Percentiles rank a stretch among this genome's conserved stretches.
These are phyloP conservation scores for Octodon degus DNA, from an alignment of 2,113 vertebrate genomes.

Conservation along the genomic window DNA sequence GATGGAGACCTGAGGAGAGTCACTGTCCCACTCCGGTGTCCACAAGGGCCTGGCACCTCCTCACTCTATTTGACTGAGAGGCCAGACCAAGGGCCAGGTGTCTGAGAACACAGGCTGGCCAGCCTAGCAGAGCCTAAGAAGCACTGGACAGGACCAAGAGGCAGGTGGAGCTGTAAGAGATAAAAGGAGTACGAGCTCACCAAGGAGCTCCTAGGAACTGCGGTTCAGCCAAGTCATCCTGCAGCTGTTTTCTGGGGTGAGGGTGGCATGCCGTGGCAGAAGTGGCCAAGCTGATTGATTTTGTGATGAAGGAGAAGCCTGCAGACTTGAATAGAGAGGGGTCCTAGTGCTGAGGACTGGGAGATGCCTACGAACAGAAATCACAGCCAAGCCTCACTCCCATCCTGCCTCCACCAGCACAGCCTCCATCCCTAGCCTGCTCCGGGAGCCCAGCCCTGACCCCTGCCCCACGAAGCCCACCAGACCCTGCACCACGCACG, in stretches of 20 bases:
- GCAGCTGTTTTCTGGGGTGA: background rate
- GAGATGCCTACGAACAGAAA: background rate
- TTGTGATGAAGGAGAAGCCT: background rate
- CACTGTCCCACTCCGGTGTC: background rate
- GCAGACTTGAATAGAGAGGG: background rate
- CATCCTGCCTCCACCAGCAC: background rate
- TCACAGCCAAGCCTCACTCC: rapidly evolving
- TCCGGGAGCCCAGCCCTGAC: background rate
- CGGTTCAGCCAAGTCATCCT: background rate
- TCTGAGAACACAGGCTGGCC: no score
- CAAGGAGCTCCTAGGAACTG: background rate
- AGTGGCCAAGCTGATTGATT: background rate
- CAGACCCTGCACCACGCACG: background rate
- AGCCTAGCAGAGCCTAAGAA: background rate
- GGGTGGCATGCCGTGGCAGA: background rate
- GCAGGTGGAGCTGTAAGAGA: background rate
- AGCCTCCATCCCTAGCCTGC: background rate
- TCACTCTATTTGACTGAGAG: background rate
- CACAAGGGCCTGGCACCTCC: background rate
- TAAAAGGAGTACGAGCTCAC: background rate
- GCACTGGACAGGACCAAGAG: background rate
- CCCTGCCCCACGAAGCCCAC: background rate
- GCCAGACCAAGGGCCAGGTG: background rate
- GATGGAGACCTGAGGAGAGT: background rate
- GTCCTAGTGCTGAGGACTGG: background rate